Conservation (phyloP, 2,888 invertebrate genomes). For the Cataglyphis altisquamis region DNA sequence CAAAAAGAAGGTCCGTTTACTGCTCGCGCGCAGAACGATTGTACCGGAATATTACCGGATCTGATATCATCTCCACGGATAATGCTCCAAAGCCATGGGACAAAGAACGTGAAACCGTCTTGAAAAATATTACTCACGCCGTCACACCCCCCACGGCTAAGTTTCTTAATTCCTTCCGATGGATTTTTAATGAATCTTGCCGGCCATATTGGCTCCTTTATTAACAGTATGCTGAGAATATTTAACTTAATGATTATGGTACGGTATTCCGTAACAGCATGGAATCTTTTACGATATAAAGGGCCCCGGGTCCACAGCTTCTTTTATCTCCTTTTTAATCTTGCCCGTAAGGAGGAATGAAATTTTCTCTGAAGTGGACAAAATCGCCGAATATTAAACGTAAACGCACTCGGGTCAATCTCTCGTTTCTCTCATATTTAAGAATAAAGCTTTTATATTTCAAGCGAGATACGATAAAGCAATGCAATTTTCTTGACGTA, state of each 20-base stretch:
- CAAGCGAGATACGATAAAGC: conserved; percentile 32
- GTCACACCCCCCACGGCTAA: neutral
- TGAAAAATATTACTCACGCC: conserved; percentile 63
- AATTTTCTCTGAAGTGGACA: conserved; percentile 48
- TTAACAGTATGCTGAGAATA: conserved; percentile 61
- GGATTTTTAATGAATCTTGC: conserved; percentile 62
- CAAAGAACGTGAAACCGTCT: conserved; percentile 55
- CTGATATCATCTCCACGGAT: conserved; percentile 42
- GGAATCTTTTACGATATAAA: conserved; percentile 48
- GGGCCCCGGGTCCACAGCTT: neutral
- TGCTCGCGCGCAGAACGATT: conserved; percentile 62
- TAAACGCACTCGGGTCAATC: conserved; percentile 51
- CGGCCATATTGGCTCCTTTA: conserved; percentile 57
- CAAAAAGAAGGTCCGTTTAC: conserved; percentile 69
- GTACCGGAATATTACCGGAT: conserved; percentile 66
- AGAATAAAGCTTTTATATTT: conserved; percentile 44
- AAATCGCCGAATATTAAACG: conserved; percentile 54
- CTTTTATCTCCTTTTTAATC: conserved; percentile 54
- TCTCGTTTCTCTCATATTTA: conserved; percentile 19
- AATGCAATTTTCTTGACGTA: conserved; percentile 24
- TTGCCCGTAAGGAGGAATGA: conserved; percentile 32
- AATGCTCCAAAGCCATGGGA: neutral
- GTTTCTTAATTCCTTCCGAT: conserved; percentile 49
- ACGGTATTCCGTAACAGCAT: conserved; percentile 29
- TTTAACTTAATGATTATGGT: conserved; percentile 66